phyloP scores from a whole-genome alignment of 1,140 invertebrate genomes.

The Drosophila pruinosa region DNA sequence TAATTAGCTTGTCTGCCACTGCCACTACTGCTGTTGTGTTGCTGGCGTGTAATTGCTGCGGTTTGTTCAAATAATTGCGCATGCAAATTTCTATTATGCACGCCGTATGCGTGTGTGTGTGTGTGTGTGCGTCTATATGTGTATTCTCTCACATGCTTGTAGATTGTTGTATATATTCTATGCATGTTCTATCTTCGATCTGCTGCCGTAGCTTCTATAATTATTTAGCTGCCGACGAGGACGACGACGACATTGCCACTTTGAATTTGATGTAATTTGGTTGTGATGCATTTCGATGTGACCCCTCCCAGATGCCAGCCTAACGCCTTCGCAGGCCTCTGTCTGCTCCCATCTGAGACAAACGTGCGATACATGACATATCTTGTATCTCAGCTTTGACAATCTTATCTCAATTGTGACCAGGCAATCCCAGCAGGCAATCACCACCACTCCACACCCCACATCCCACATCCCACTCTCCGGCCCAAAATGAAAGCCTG shows the following conservation, averaged over 20 bases:
- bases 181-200: conserved; percentile 79
- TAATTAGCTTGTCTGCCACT: conserved; percentile 71
- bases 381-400: conserved; percentile 68
- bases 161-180: conserved; percentile 34
- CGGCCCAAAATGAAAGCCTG: conserved; percentile 10
- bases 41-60: conserved; percentile 74
- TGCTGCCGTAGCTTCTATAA: conserved; percentile 67
- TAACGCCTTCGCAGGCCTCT: neutral
- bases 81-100: conserved; percentile 79
- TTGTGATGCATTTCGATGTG: conserved; percentile 54
- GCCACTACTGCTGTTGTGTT: conserved; percentile 44
- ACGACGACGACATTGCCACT: conserved; percentile 33
- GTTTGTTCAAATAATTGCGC: conserved; percentile 81
- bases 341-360: conserved; percentile 23
- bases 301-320: neutral
- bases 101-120: conserved; percentile 21
- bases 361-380: conserved; percentile 78
- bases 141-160: conserved; percentile 2
- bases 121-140: conserved; percentile 13
- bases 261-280: conserved; percentile 75
- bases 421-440: conserved; percentile 58
- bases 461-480: neutral
- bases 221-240: conserved; percentile 61
- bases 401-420: conserved; percentile 81
- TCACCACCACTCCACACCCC: conserved; percentile 29